Base-by-base conservation (phyloP, 1,140 invertebrate genomes). In the Drosophila gunungcola region DNA sequence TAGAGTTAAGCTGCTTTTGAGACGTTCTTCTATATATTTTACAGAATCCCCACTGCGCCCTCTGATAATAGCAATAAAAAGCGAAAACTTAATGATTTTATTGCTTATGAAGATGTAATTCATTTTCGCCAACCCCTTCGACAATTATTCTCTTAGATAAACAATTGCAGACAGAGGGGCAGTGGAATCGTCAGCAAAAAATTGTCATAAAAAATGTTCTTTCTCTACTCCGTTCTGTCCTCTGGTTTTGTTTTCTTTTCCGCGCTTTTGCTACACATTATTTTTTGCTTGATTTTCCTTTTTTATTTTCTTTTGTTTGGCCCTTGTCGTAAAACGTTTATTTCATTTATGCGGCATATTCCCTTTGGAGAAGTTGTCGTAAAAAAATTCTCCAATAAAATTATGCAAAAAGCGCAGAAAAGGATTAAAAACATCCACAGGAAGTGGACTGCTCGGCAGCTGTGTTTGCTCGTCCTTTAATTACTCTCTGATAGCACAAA, bases 91-190 rank as follows among this genome's bases (percentile, higher is more conserved):
- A 88, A 86, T 86, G 83, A 86, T 88, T 86, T 86, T 88, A 86
- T 86, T 86, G 83, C 83, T 88, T 88, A 88, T 86, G 83, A 88
- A 83, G 83, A 79, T 88, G 83, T 86, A 86, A 86, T 88, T 86
- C 79, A 86, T 86, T 82, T 76, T 65, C 51, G 70, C 67, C 79
- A 88, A 88, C 79, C 79, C 83, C 51, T 88, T 83, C 72, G 62
- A 88, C 83, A 83, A 88, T 86, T 86, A 86, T 86, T 67, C 83
- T 80, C 74, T 86, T 86, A 88, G 83, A 88, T 82, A 88, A 86
- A 86, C 83, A 85, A 86, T 86, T 88, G 82, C 75, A 79, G 67
- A 79, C 62, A 60, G 72, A 21, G 25, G 64, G 3, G 16, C 9
- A 21, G 52, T 13, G 7, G 52, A 54, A 7, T 42, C 46, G 36